Conservation (phyloP, 2,888 invertebrate genomes). For the Phoronis australis region DNA sequence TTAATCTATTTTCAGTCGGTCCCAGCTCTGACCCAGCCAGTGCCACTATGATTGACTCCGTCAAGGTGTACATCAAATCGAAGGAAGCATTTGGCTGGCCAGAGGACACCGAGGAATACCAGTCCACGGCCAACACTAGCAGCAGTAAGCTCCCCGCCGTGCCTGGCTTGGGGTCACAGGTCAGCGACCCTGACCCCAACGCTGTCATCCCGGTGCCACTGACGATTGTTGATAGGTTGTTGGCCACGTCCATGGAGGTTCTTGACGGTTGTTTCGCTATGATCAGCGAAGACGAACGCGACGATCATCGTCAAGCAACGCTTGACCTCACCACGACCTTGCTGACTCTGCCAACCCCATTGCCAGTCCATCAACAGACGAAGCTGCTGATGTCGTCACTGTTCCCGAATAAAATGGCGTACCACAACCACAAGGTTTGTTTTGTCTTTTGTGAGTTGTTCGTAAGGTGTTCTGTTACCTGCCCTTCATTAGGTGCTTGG, state of each 20-base stretch:
- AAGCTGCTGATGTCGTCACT: constrained; percentile 79
- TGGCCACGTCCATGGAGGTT: constrained; percentile 61
- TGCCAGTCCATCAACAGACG: constrained; percentile 69
- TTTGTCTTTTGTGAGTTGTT: constrained; percentile 12
- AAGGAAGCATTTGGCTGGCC: constrained; percentile 97
- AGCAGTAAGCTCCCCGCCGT: constrained; percentile 10
- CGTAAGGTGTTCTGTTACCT: too few relatives aligned
- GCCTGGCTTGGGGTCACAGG: too few relatives aligned
- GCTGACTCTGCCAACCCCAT: constrained; percentile 67
- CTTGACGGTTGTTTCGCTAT: constrained; percentile 68
- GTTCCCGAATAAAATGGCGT: constrained; percentile 66
- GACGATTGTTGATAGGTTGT: constrained; percentile 60
- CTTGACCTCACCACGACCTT: constrained; percentile 65
- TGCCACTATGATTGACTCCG: constrained; percentile 87
- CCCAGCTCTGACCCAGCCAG: constrained; percentile 62
- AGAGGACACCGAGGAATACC: constrained; percentile 79
- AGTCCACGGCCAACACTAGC: constrained; percentile 24
- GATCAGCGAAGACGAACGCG: constrained; percentile 29
- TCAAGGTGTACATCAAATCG: constrained; percentile 91
- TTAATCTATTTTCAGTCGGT: constrained; percentile 42
- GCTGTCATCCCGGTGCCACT: constrained; percentile 57
- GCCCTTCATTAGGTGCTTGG: too few relatives aligned
- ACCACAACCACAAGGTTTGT: constrained; percentile 80
- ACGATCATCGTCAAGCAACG: constrained; percentile 42
- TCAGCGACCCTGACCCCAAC: too few relatives aligned